Conservation (phyloP, 1,140 invertebrate species). For the Cylas formicarius region DNA sequence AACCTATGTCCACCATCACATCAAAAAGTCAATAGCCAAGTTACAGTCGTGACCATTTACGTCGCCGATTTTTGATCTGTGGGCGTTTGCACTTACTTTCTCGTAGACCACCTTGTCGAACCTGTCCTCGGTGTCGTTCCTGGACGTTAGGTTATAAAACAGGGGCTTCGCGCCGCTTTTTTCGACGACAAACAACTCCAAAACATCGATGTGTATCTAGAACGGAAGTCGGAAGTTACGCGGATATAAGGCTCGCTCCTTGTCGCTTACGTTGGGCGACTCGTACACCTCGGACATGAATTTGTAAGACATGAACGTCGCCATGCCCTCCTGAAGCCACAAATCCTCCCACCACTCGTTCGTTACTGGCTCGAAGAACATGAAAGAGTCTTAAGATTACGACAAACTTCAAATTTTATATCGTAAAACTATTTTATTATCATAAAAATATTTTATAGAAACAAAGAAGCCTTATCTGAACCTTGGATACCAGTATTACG, state of each 20-base stretch:
- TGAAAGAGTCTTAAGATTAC: no score
- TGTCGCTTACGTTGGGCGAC: constrained; percentile 46
- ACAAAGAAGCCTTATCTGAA: no score
- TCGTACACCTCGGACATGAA: constrained; percentile 39
- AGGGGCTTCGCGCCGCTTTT: constrained; percentile 50
- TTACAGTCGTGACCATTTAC: no score
- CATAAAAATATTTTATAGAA: no score
- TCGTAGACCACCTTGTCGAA: constrained; percentile 82
- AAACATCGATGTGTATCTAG: neutral
- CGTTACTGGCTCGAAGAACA: no score
- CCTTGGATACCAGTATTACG: no score
- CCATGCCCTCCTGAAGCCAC: constrained; percentile 82
- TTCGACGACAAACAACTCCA: constrained; percentile 46
- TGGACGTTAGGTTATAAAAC: constrained; percentile 50
- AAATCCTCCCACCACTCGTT: constrained; percentile 74
- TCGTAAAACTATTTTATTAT: no score
- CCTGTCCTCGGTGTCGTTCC: constrained; percentile 72
- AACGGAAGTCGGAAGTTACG: constrained; percentile 1
- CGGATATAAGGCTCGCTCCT: constrained; percentile 48
- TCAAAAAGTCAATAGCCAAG: no score
- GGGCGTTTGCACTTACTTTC: constrained; percentile 63
- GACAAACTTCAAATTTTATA: no score
- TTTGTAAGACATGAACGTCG: constrained; percentile 58
- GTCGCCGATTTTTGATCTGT: no score
- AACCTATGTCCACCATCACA: no score